Evolutionary conservation across 2,888 invertebrate genomes (phyloP), one percentile per base, ranked within the genome.

Genomic region (Thelaira solivaga): DNA sequence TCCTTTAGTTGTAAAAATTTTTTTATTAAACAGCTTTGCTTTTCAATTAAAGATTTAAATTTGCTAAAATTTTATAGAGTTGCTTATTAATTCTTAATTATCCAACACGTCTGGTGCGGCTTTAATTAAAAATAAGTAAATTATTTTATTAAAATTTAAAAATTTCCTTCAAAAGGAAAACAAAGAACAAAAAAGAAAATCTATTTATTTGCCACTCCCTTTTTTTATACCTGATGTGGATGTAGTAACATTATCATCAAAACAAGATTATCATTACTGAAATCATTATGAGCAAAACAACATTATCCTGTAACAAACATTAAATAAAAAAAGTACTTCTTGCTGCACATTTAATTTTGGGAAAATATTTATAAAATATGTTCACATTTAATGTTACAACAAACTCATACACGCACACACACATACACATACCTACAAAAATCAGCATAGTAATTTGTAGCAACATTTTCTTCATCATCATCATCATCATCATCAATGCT

Each of bases 121-220:
- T 34, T 34, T 11, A 34, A 34, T 34, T 34, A 1, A 34, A 1
- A 11, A 2, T 34, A 34, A 31, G 2, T 4, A 51, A 51, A 41
- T 65, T 43, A 31, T 22, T 31, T 43, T 45, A 11, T 41, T 53
- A 31, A 20, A 4, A 24, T 29, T 49, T 39, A 45, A 51, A 67
- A 24, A 74, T 74, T 49, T 59, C 2, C 45, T 29, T 6, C 47
- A 22, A 6, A 10, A 57, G 47, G 16, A 36, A 8, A 13, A 57
- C 47, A 22, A 6, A 10, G 47, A 36, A 13, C 26, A 8, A 13
- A 57, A 24, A 59, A n/a, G 11, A 3, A 39, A 29, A 67, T 20
- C 18, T 65, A 51, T 57, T 53, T 62, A 47, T 61, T 61, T 74
- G 67, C 74, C 74, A 74, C 74, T 74, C 74, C 74, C 74, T 74